Evolutionary conservation across 2,888 invertebrate genomes (phyloP).

Genomic region (Ceraclea dissimilis): DNA sequence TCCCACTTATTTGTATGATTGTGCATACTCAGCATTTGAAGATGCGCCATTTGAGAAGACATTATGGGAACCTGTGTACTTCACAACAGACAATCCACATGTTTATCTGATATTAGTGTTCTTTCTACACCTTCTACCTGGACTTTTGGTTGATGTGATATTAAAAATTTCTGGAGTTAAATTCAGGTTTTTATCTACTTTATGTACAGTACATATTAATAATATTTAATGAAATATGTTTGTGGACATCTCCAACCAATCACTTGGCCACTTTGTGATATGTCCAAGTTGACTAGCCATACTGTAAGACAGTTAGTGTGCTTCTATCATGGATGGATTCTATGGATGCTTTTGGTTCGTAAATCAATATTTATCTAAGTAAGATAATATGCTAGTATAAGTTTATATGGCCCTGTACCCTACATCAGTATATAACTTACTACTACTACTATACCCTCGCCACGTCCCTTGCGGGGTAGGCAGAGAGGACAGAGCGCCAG

Average conservation of each 20-base stretch:
- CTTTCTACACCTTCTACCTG: constrained; percentile 19
- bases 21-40: background rate
- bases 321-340: background rate
- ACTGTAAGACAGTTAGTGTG: background rate
- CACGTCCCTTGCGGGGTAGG: too few relatives aligned
- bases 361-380: too few relatives aligned
- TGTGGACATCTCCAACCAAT: too few relatives aligned
- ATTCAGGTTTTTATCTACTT: constrained; percentile 12
- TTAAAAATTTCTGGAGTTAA: constrained; percentile 8
- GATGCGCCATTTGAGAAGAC: background rate
- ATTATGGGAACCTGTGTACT: constrained; percentile 15
- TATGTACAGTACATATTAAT: background rate
- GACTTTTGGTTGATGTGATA: constrained; percentile 12
- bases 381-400: too few relatives aligned
- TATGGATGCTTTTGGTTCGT: too few relatives aligned
- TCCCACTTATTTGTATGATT: background rate
- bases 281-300: too few relatives aligned
- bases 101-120: constrained; percentile 7
- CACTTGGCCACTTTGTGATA: too few relatives aligned
- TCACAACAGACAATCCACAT: constrained; percentile 5
- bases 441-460: too few relatives aligned
- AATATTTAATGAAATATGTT: too few relatives aligned
- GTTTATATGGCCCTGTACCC: too few relatives aligned
- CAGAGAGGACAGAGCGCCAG: too few relatives aligned
- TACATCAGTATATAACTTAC: too few relatives aligned